Conservation (phyloP, 2,888 invertebrate species). For the Stenolophus ochropezus region DNA sequence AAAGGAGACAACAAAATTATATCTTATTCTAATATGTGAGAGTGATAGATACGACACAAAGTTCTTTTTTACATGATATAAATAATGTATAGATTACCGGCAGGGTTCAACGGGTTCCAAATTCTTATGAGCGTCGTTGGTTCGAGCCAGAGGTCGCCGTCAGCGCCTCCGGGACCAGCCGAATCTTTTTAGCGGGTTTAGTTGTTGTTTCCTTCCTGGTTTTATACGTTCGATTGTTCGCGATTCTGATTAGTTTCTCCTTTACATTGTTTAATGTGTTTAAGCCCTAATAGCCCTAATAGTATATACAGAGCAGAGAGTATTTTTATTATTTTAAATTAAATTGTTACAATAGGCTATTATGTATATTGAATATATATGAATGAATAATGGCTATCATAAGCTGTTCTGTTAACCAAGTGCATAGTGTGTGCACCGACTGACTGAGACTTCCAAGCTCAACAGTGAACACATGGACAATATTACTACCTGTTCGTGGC, state of each 20-base stretch:
- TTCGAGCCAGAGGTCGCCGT: slow-evolving; percentile 62
- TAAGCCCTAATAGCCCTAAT: slow-evolving; percentile 66
- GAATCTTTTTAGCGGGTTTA: slow-evolving; percentile 17
- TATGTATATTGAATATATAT: slow-evolving; percentile 60
- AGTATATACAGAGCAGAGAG: slow-evolving; percentile 72
- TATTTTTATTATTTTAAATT: slow-evolving; percentile 70
- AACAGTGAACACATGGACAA: slow-evolving; percentile 58
- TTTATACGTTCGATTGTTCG: background rate
- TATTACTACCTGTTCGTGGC: slow-evolving; percentile 51
- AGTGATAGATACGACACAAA: slow-evolving; percentile 59
- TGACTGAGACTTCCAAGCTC: slow-evolving; percentile 57
- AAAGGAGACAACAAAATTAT: slow-evolving; percentile 55
- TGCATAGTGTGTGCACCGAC: slow-evolving; percentile 52
- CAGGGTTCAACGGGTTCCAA: slow-evolving; percentile 70
- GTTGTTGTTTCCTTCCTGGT: background rate
- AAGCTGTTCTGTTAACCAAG: slow-evolving; percentile 59
- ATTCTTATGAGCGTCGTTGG: slow-evolving; percentile 57
- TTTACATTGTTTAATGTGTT: slow-evolving; percentile 39
- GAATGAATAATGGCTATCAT: slow-evolving; percentile 48
- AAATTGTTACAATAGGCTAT: slow-evolving; percentile 66
- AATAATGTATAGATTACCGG: slow-evolving; percentile 66
- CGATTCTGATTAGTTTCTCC: slow-evolving; percentile 21
- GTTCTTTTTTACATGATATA: slow-evolving; percentile 69
- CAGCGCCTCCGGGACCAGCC: slow-evolving; percentile 51
- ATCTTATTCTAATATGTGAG: slow-evolving; percentile 60